Evolutionary conservation across 2,888 invertebrate species (phyloP), one percentile per base, ranked within the genome.

Genomic region (Copidosoma aretas): DNA sequence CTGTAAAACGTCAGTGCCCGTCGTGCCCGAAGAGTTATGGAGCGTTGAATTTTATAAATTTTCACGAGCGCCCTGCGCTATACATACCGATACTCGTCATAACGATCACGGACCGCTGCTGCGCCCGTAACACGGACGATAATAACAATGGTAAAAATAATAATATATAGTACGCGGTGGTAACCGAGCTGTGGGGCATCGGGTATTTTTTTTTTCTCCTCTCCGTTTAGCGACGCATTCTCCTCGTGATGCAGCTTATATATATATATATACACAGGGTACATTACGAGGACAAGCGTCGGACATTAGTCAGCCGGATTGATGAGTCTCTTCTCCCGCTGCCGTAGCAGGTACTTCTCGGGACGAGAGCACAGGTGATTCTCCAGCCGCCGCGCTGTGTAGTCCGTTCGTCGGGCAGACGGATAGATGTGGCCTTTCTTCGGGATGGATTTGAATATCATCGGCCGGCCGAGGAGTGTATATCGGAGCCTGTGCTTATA

Each of bases 231-330:
- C 32, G 15, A 4, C 19, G 21, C 21, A 5, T 51, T 21, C 54
- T 25, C 43, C n/a, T n/a, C n/a, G n/a, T n/a, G n/a, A 15, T 32
- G 43, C 12, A 12, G 43, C 15, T 17, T 12, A n/a, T n/a, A n/a
- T n/a, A n/a, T n/a, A n/a, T n/a, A n/a, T n/a, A n/a, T n/a, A n/a
- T n/a, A n/a, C n/a, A n/a, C n/a, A n/a, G n/a, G n/a, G n/a, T n/a
- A 46, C 17, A 46, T 54, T 49, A 39, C 56, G 41, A 70, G 73
- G 77, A 78, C 78, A 78, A 77, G 75, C 75, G 77, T 75, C 70
- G 72, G 57, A 71, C 77, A 78, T 78, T 77, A 73, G 72, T 78
- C 77, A 78, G 75, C 41, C 51, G 62, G 56, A 64, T 60, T 63
- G 71, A 74, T 70, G 69, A 71, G 68, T 72, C 53, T 54, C 53